Evolutionary conservation across 2,113 vertebrate genomes (phyloP).

Genomic region (Herpailurus yagouaroundi): DNA sequence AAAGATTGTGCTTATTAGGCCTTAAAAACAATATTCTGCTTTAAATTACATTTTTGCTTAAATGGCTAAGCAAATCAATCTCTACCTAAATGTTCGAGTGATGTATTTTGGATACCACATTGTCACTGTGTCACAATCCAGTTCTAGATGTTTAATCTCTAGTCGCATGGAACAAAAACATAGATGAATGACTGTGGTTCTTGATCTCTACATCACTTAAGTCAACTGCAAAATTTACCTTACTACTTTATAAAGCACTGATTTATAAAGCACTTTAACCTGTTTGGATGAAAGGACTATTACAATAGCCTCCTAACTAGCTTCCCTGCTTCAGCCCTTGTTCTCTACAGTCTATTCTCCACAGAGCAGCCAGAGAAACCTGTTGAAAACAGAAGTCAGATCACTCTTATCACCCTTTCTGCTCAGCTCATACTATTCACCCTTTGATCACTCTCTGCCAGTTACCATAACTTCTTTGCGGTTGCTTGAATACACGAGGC

Average conservation of each 20-base stretch:
- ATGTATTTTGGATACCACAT: neutral
- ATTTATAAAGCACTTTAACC: neutral
- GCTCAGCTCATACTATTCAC: neutral
- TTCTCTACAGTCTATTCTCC: neutral
- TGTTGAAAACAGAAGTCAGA: neutral
- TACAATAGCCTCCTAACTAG: neutral
- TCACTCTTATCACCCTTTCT: neutral
- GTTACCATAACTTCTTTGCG: neutral
- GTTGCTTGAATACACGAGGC: neutral
- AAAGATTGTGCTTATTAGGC: neutral
- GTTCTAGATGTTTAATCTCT: neutral
- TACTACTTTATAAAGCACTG: neutral
- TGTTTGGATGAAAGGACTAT: slow-evolving; percentile 15
- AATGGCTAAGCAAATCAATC: slow-evolving; percentile 16
- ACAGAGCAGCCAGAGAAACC: neutral
- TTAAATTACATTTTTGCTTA: slow-evolving; percentile 41
- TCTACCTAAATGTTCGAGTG: neutral
- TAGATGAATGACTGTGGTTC: neutral
- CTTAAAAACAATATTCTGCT: slow-evolving; percentile 34
- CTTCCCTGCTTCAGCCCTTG: neutral
- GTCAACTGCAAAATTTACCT: neutral
- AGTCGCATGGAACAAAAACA: neutral
- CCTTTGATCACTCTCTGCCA: neutral
- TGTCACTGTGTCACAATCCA: neutral
- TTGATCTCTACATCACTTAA: neutral